phyloP scores from a whole-genome alignment of 2,888 invertebrate genomes.

The Brachylomia viminalis region DNA sequence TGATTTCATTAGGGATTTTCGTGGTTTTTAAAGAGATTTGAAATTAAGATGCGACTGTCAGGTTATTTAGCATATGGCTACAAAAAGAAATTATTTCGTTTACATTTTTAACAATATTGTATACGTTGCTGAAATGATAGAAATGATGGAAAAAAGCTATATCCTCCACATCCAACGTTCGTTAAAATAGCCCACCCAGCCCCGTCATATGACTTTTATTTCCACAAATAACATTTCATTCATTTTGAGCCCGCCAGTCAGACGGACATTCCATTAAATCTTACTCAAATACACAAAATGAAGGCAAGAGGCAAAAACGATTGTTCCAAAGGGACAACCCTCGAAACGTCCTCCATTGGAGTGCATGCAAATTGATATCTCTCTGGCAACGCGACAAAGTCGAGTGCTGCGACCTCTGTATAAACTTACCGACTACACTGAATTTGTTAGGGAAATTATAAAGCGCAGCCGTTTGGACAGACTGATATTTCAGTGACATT shows the following conservation, averaged over 20 bases:
- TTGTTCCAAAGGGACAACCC: conserved; percentile 86
- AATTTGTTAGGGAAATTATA: conserved; percentile 63
- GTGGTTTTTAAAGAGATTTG: conserved; percentile 48
- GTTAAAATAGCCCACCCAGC: background rate
- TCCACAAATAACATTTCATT: conserved; percentile 20
- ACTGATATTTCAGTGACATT: conserved; percentile 27
- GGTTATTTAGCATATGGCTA: background rate
- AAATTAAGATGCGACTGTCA: conserved; percentile 25
- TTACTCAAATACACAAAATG: conserved; percentile 68
- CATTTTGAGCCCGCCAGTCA: conserved; percentile 34
- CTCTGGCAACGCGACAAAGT: conserved; percentile 79
- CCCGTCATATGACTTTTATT: conserved; percentile 8
- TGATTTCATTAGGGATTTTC: conserved; percentile 50
- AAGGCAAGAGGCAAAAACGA: conserved; percentile 80
- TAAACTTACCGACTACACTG: conserved; percentile 48
- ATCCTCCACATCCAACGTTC: background rate
- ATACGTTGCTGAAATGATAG: background rate
- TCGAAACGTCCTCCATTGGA: conserved; percentile 77
- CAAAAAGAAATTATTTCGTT: background rate
- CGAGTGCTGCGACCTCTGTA: conserved; percentile 66
- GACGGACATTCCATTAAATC: conserved; percentile 57
- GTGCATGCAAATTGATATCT: conserved; percentile 87
- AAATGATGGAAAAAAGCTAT: background rate
- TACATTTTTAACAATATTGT: background rate
- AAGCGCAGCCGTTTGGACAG: conserved; percentile 44